Evolutionary conservation across 2,113 vertebrate genomes (phyloP), one percentile per base, ranked within the genome.

Genomic region (Platichthys flesus): DNA sequence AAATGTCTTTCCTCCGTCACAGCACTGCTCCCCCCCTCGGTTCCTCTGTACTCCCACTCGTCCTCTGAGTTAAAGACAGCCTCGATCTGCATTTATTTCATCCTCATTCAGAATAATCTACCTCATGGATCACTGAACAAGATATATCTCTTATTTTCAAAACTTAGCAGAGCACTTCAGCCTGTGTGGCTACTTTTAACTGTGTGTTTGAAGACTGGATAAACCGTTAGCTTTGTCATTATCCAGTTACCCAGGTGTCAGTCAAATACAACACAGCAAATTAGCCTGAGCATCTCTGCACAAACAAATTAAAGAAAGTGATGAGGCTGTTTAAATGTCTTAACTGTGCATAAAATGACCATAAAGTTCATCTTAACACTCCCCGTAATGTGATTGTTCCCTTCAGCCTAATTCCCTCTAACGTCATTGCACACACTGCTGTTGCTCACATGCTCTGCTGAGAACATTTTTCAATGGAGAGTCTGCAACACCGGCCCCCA

Each of bases 231-330:
- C 16, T 63, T 67, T 23, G 20, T 35, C 16, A 6, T 86, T 65
- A 62, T 68, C 65, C 20, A 12, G 47, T 37, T 58, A 31, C 26
- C 56, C 67, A 10, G 56, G 57, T 77, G 81, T 67, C 64, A 47
- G 67, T 42, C 67, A 60, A 2, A 35, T 55, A 55, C 52, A 40
- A 35, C 56, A 1, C n/a, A 52, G 60, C 70, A 66, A 62, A 74
- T 79, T 62, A 71, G 14, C n/a, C 3, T 4, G 26, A 24, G 51
- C 72, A 31, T 5, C 6, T 7, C 31, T 5, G 4, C 31, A 24
- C 54, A 61, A 64, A 72, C 70, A 68, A 45, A 67, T 81, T 63
- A 57, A 23, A 28, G 45, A 47, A 74, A 51, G 79, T 51, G 52
- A 67, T 76, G 54, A 18, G 51, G 59, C 31, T 70, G 59, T 66